Conservation (phyloP, 2,888 invertebrate genomes). For the Prionchulus punctatus region DNA sequence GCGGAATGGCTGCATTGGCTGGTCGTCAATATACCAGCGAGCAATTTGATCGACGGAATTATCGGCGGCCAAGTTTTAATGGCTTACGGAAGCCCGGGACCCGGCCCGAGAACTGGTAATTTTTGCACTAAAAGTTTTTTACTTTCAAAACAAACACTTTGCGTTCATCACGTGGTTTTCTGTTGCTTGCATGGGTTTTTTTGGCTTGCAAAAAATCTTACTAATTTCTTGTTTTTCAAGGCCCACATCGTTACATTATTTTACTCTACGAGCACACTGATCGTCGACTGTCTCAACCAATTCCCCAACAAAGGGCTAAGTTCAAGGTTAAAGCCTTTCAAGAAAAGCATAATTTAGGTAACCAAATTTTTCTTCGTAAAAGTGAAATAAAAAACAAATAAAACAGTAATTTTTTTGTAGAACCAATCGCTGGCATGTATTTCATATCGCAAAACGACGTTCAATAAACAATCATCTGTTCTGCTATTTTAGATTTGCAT, state of each 20-base stretch:
- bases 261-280: conserved; percentile 30
- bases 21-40: conserved; percentile 27
- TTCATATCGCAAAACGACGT: conserved; percentile 26
- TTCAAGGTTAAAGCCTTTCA: conserved; percentile 29
- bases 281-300: conserved; percentile 19
- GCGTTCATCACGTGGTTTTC: too few species aligned
- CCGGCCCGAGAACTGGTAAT: conserved; percentile 27
- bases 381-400: not conserved
- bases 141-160: not conserved
- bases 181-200: too few species aligned
- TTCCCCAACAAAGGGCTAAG: conserved; percentile 25
- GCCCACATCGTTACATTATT: conserved; percentile 22
- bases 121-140: not conserved
- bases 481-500: too few species aligned
- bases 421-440: conserved; percentile 29
- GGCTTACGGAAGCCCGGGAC: conserved; percentile 22
- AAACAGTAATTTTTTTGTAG: conserved; percentile 16
- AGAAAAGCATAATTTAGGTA: conserved; percentile 30
- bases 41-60: conserved; percentile 29
- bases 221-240: not conserved
- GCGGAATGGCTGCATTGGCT: conserved; percentile 33
- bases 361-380: conserved; percentile 2
- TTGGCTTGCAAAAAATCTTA: not conserved
- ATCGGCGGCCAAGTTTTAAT: conserved; percentile 22
- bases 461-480: too few species aligned